These are phyloP conservation scores for Hormaphis cornu DNA, from an alignment of 1,140 invertebrate species.

Conservation along the genomic window DNA sequence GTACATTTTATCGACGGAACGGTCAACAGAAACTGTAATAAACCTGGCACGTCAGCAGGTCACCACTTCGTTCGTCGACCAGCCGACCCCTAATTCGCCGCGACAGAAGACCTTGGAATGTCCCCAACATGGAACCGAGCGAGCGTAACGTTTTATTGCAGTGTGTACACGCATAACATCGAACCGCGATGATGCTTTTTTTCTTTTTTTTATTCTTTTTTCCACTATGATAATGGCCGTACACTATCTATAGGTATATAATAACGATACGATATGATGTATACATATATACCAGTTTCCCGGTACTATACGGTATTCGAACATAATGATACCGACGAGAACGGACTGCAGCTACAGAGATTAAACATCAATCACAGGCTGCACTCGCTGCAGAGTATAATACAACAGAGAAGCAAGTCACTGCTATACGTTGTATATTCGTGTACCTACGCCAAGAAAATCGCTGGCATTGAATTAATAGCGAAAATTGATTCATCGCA, in stretches of 20 bases:
- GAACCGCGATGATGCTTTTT: background rate
- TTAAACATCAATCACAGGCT: conserved; percentile 21
- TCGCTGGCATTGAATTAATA: no score
- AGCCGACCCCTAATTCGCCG: background rate
- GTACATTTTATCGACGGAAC: background rate
- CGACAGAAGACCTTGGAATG: conserved; percentile 23
- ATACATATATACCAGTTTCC: no score
- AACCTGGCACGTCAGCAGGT: background rate
- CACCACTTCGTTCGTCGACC: background rate
- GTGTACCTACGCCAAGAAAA: no score
- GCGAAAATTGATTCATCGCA: no score
- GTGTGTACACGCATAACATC: no score
- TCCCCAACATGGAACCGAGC: background rate
- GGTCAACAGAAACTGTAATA: background rate
- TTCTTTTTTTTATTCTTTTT: background rate
- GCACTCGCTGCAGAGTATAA: no score
- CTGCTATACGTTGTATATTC: background rate
- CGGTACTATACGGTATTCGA: no score
- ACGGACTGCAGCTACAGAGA: background rate
- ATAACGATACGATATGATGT: background rate
- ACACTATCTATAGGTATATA: background rate
- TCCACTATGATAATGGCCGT: background rate
- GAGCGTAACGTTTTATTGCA: conserved; percentile 18
- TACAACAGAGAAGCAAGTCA: conserved; percentile 7
- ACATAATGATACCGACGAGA: no score